A percentile compares a stretch with the other conserved stretches of the same genome.
Evolutionary conservation across 2,113 vertebrate genomes (phyloP).

Genomic region (Limnothrissa miodon): DNA sequence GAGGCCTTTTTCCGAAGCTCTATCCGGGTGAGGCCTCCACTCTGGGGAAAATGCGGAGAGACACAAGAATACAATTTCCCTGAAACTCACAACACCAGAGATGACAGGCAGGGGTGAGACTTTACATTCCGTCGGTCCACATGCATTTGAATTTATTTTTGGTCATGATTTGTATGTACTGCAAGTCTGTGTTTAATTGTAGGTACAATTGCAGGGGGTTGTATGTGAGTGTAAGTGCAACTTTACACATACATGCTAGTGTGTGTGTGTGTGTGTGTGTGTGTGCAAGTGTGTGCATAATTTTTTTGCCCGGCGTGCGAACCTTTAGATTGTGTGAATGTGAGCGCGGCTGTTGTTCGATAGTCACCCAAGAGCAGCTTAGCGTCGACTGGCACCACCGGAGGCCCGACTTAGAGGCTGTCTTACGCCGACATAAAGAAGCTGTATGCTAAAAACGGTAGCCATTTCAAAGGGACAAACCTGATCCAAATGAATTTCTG

Average conservation of each 20-base stretch:
- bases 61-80: not conserved
- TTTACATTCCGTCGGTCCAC: not conserved
- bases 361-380: not conserved
- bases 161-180: no score
- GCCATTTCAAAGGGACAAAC: conserved; percentile 28
- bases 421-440: not conserved
- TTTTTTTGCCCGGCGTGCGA: not conserved
- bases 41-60: not conserved
- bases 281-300: not conserved
- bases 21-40: not conserved
- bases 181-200: no score
- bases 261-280: not conserved
- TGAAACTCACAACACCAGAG: not conserved
- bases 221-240: not conserved
- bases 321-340: not conserved
- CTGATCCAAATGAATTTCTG: conserved; percentile 27
- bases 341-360: not conserved
- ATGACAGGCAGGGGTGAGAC: not conserved
- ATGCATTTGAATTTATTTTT: no score
- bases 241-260: not conserved
- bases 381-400: conserved; percentile 6
- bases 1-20: not conserved
- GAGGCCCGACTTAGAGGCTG: conserved; percentile 11
- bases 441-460: conserved; percentile 39
- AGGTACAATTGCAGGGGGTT: not conserved